phyloP scores from a whole-genome alignment of 1,140 invertebrate genomes.

The Leptonema lineaticorne region DNA sequence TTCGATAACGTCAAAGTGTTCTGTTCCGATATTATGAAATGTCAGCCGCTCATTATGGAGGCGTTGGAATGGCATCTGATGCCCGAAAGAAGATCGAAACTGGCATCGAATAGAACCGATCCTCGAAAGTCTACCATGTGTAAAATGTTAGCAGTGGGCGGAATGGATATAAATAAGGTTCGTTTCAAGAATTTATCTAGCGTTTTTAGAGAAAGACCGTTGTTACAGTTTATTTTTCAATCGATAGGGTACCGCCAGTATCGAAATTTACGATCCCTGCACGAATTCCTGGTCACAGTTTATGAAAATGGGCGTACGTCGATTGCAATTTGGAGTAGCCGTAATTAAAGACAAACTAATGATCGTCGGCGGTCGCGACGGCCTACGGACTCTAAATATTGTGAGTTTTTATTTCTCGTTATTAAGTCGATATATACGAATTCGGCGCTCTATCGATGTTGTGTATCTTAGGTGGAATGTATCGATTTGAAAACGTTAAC shows the following conservation, averaged over 20 bases:
- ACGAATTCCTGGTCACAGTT: conserved; percentile 79
- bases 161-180: conserved; percentile 79
- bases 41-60: conserved; percentile 88
- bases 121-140: conserved; percentile 91
- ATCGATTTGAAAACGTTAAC: conserved; percentile 75
- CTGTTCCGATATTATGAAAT: conserved; percentile 64
- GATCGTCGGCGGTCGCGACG: conserved; percentile 84
- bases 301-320: conserved; percentile 77
- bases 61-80: conserved; percentile 90
- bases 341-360: conserved; percentile 82
- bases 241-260: conserved; percentile 73
- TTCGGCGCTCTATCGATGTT: neutral
- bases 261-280: conserved; percentile 86
- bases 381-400: conserved; percentile 88
- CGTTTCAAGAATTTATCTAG: neutral
- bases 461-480: conserved; percentile 66
- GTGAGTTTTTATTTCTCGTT: conserved; percentile 47
- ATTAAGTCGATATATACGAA: neutral
- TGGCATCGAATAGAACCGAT: conserved; percentile 74
- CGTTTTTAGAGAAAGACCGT: neutral
- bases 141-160: conserved; percentile 81
- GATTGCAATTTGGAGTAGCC: conserved; percentile 88
- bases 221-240: neutral
- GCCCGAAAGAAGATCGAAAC: conserved; percentile 76
- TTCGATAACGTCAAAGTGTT: conserved; percentile 78